These are phyloP conservation scores for Otolemur crassicaudatus DNA, from an alignment of 2,797 vertebrate species.

Conservation along the genomic window DNA sequence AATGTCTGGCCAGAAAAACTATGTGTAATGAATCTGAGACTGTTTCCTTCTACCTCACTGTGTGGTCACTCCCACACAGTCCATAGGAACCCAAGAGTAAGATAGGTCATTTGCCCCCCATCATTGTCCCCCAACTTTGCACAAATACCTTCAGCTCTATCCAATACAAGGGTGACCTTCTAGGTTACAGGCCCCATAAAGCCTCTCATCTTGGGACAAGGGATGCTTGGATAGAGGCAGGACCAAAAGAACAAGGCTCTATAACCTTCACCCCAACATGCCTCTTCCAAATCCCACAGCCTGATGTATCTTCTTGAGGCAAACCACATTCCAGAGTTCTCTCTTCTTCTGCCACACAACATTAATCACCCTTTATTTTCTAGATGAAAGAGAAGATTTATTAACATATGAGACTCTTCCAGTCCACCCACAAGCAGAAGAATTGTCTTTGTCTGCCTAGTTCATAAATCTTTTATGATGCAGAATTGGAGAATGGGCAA, in stretches of 20 bases:
- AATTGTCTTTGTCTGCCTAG: constrained; percentile 54
- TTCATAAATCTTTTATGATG: constrained; percentile 69
- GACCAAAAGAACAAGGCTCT: not conserved
- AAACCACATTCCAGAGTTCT: constrained; percentile 22
- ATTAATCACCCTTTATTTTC: constrained; percentile 63
- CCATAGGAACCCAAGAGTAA: not conserved
- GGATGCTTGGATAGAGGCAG: not conserved
- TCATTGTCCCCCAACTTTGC: not conserved
- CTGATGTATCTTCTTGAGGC: not conserved
- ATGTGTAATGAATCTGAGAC: not conserved
- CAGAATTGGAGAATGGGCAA: constrained; percentile 13
- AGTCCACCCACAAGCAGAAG: constrained; percentile 35
- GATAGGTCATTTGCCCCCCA: not conserved
- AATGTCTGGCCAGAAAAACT: constrained; percentile 36
- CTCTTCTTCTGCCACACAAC: not conserved
- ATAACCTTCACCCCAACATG: not conserved
- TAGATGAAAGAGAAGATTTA: constrained; percentile 56
- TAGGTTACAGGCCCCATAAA: not conserved
- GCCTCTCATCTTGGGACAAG: not conserved
- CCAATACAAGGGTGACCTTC: no score
- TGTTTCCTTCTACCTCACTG: not conserved
- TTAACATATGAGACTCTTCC: constrained; percentile 56
- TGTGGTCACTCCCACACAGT: not conserved
- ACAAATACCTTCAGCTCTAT: not conserved
- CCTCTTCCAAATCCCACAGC: not conserved